These are phyloP conservation scores for Fopius arisanus DNA, from an alignment of 1,140 invertebrate species.

Conservation along the genomic window DNA sequence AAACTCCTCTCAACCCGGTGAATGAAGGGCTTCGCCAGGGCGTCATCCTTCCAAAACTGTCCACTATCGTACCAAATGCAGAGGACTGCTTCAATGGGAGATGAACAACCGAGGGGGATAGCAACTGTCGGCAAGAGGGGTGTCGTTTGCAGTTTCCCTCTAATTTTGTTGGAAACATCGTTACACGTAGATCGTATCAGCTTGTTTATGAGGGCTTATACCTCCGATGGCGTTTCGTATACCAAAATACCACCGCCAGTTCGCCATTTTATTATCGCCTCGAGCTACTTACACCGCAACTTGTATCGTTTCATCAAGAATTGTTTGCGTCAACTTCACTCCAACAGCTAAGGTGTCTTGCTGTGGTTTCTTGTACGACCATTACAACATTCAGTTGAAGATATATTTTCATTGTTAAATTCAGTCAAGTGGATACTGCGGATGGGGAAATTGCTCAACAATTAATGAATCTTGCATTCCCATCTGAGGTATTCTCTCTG, in stretches of 20 bases:
- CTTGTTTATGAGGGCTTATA: constrained; percentile 53
- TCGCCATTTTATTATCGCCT: constrained; percentile 45
- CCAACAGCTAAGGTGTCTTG: neutral
- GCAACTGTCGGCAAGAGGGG: constrained; percentile 23
- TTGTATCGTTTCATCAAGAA: constrained; percentile 12
- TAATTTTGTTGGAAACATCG: constrained; percentile 58
- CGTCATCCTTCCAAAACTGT: constrained; percentile 35
- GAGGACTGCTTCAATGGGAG: neutral
- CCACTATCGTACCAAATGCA: constrained; percentile 29
- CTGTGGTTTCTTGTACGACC: neutral
- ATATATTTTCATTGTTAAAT: neutral
- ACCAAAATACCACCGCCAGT: constrained; percentile 17
- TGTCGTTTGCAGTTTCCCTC: constrained; percentile 57
- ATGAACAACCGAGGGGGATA: constrained; percentile 10
- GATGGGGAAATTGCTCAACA: neutral
- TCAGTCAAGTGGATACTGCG: neutral
- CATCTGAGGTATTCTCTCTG: neutral
- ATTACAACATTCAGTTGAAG: neutral
- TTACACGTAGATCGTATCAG: constrained; percentile 56
- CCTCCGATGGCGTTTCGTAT: constrained; percentile 46
- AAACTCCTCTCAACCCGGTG: constrained; percentile 45
- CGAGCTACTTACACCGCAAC: constrained; percentile 5
- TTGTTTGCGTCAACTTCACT: neutral
- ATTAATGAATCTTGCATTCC: neutral
- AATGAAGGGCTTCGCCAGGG: constrained; percentile 49